phyloP scores from a whole-genome alignment of 2,113 vertebrate species.

The Oceanites oceanicus region DNA sequence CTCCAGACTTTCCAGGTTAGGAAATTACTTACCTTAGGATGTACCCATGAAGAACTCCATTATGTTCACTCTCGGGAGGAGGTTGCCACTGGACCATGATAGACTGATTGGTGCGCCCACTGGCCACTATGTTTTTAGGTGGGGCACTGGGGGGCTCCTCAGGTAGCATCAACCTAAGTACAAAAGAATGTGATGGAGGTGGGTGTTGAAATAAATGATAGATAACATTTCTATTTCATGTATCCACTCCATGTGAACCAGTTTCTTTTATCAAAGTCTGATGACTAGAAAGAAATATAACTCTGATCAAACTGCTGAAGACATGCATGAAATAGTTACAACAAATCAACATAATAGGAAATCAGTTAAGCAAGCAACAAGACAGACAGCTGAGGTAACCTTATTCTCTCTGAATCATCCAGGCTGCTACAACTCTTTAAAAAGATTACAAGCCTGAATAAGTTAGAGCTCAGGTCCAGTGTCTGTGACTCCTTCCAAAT shows the following conservation, averaged over 20 bases:
- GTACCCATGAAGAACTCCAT: conserved; percentile 90
- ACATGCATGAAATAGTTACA: conserved; percentile 42
- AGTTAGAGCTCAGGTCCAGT: neutral
- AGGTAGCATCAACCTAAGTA: conserved; percentile 85
- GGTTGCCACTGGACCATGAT: conserved; percentile 99
- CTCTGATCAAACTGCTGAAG: neutral
- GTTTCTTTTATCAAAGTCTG: neutral
- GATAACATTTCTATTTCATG: neutral
- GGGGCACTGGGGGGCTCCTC: conserved; percentile 94
- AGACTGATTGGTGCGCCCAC: conserved; percentile 94
- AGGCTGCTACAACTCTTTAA: conserved; percentile 4
- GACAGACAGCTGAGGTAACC: conserved; percentile 40
- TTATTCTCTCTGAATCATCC: conserved; percentile 26
- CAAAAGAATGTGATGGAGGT: neutral
- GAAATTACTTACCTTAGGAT: conserved; percentile 82
- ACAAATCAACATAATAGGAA: conserved; percentile 59
- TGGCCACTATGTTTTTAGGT: conserved; percentile 94
- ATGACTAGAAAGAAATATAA: conserved; percentile 8
- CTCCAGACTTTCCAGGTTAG: neutral
- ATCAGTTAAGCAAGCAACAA: conserved; percentile 54
- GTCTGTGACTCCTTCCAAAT: conserved; percentile 35
- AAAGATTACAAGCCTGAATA: conserved; percentile 38
- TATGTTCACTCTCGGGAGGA: conserved; percentile 91
- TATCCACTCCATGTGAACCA: neutral
- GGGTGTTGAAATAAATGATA: neutral